Conservation (phyloP, 92 coral and sea anemone genomes). For the Porites divaricata region DNA sequence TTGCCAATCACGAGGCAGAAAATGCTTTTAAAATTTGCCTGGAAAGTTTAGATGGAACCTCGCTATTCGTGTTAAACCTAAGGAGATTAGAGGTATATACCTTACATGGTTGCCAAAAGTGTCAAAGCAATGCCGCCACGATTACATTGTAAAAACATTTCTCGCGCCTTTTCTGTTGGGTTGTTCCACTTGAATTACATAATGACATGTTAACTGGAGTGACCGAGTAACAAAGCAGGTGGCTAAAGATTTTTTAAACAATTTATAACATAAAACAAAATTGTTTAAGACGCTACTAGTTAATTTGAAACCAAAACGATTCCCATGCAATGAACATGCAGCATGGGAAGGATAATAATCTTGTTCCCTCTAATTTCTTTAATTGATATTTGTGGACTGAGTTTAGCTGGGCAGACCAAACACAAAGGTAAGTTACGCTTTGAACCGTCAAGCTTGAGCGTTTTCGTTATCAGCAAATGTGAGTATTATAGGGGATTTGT, state of each 20-base stretch:
- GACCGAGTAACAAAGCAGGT: not conserved
- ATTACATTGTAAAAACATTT: no score
- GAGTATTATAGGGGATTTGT: no score
- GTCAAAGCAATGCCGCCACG: no score
- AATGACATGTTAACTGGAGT: not conserved
- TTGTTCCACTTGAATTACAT: not conserved
- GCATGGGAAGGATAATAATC: conserved; percentile 15
- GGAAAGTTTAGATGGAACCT: no score
- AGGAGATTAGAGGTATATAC: no score
- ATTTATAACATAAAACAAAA: not conserved
- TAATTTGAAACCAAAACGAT: not conserved
- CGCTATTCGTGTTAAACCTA: no score
- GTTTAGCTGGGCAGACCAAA: not conserved
- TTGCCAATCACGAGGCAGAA: no score
- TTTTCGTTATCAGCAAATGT: no score
- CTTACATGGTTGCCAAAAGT: no score
- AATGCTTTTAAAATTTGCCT: no score
- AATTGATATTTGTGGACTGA: not conserved
- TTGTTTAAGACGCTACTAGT: not conserved
- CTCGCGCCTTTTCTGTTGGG: not conserved
- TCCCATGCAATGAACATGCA: conserved; percentile 18
- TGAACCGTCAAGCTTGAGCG: no score
- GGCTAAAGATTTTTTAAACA: not conserved
- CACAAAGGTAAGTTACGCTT: not conserved
- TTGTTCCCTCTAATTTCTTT: not conserved